Base-by-base conservation (phyloP, 1,140 invertebrate species). In the Drosophila baimaii region DNA sequence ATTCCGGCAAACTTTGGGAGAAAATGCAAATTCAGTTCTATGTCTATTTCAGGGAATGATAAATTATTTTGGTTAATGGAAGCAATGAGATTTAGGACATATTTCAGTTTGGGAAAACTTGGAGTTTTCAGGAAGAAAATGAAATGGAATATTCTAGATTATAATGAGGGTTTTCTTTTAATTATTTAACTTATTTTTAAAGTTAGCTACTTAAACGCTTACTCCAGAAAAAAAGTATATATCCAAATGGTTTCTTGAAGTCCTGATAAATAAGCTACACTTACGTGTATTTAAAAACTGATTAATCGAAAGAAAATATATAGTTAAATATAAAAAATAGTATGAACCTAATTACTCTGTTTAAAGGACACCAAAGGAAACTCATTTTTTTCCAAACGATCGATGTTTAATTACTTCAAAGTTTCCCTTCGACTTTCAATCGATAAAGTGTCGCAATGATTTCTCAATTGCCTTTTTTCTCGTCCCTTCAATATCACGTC, bases 401-500 rank as follows among this genome's bases (percentile, higher is more conserved):
- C 21, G 7, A 57, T 21, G 41, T 29, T 69, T 43, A 66, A 52
- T 49, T 69, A 39, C 21, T 68, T 19, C 0, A 25, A 33, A 66
- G 61, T 44, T 66, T 52, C 29, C 35, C 33, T 69, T 66, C 31
- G 65, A 69, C 21, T 43, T 31, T 35, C 17, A 66, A 54, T 69
- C 46, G 41, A 52, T 66, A 66, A 27, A 21, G 29, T 33, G 61
- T 43, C 37, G 46, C 62, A 33, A 27, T 27, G 15, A 33, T 49
- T 68, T 13, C 35, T 37, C 44, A 65, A 68, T 29, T 54, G 31
- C 19, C 29, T 52, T 41, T 61, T 35, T 23, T 23, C n/a, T 52
- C 15, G 7, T n/a, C 8, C 61, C 81, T 64, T 31, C 69, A 47
- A 84, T 75, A 64, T 72, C 81, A 83, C 81, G 81, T 83, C 69